Base-by-base conservation (phyloP, 1,140 invertebrate genomes). In the Drosophila lacteicornis region DNA sequence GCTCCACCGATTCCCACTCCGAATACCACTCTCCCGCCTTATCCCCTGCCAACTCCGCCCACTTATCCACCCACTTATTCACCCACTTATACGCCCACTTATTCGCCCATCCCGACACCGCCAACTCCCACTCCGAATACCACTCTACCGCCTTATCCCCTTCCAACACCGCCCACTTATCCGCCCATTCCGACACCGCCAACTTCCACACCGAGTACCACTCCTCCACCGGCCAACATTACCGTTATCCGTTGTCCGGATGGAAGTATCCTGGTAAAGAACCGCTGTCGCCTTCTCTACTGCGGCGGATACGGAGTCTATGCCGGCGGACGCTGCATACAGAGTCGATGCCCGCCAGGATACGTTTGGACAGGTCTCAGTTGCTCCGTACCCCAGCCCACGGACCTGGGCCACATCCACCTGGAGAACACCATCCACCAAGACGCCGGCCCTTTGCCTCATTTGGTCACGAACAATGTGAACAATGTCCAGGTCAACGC, bases 401-500 rank as follows among this genome's bases (percentile, higher is more conserved):
- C 49, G 7, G 60, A 75, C 7, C 13, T 85, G 0, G 45, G 36
- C 15, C 50, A 65, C 9, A 69, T 84, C 49, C 62, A 86, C n/a
- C 25, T 92, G 0, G 53, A 84, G n/a, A 66, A 33, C 46, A 80
- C 51, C 2, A 55, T 80, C 12, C 27, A 55, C 7, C 49, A 62
- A 25, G 27, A 53, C 3, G 7, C 56, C 0, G 55, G 75, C 30
- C 15, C 25, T 3, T 27, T 25, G 3, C 61, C 80, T 0, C 43
- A 80, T 15, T 30, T 90, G 17, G 42, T 76, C 8, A 25, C 83
- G 0, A 84, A 81, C 22, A 82, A 85, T 70, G 58, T 73, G 1
- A 83, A 90, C 15, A 84, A 85, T 22, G 17, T 91, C 22, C 2
- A 45, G 6, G 75, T 91, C 2, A 91, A 91, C 63, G 79, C 87